Percentiles rank a stretch among this genome's conserved stretches.
Conservation (phyloP, 2,797 vertebrate genomes). For the Parambassis ranga region DNA sequence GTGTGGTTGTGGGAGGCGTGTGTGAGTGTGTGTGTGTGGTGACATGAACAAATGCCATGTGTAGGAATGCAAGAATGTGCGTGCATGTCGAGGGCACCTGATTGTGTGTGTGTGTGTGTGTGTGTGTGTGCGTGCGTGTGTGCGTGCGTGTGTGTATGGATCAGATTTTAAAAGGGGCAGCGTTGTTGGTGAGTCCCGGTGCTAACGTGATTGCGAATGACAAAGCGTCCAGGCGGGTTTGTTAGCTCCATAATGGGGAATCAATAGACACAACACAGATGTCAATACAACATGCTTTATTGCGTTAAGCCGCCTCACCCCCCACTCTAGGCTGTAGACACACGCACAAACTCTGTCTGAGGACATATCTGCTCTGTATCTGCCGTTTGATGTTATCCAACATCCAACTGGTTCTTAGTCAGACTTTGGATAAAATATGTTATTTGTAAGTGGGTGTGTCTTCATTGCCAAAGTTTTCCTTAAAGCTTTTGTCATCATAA, state of each 20-base stretch:
- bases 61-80: constrained; percentile 38
- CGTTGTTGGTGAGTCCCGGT: constrained; percentile 69
- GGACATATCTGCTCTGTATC: constrained; percentile 3
- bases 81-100: constrained; percentile 19
- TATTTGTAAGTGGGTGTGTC: too few relatives aligned
- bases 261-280: constrained; percentile 88
- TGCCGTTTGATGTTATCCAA: constrained; percentile 2
- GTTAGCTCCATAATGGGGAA: constrained; percentile 87
- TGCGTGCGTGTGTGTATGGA: constrained; percentile 58
- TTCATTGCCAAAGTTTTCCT: too few relatives aligned
- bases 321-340: constrained; percentile 56
- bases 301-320: constrained; percentile 81
- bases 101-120: neutral
- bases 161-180: constrained; percentile 74
- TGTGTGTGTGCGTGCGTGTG: constrained; percentile 16
- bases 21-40: neutral
- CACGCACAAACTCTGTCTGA: constrained; percentile 14
- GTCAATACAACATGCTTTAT: constrained; percentile 88
- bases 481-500: too few relatives aligned
- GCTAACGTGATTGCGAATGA: constrained; percentile 86
- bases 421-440: too few relatives aligned
- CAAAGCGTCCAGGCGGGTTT: constrained; percentile 86
- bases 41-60: constrained; percentile 28
- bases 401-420: neutral
- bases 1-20: neutral